Evolutionary conservation across 2,797 vertebrate species (phyloP), one percentile per base, ranked within the genome.

Genomic region (Saxicola maurus): DNA sequence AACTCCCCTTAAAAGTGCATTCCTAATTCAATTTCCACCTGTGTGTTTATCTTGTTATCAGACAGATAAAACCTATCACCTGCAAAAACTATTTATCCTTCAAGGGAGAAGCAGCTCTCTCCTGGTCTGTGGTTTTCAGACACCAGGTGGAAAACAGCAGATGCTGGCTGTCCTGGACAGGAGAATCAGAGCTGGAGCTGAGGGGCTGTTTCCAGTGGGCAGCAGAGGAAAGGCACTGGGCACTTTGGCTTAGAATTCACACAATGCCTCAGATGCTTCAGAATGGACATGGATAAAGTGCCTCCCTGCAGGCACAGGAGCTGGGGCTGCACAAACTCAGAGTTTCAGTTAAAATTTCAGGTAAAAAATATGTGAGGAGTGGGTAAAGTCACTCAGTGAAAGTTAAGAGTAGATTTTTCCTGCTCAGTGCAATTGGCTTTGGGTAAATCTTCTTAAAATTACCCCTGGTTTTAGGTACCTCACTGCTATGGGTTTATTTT

Each of bases 371-470:
- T 11, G 13, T 7, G 15, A 86, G 28, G 25, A 72, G 14, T 30
- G 43, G 76, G 17, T 16, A 6, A 74, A 78, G 37, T 31, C 2
- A 10, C 52, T 66, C 55, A 35, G 55, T 13, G 66, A 81, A 82
- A 73, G 64, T 56, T 55, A 43, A 23, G 52, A 67, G 74, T 46
- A 64, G 67, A 69, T 83, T 91, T 93, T 69, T 17, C 27, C 52
- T 53, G 11, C 35, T 84, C 48, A 35, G 18, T 30, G 45, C 56
- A 86, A 91, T 49, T 83, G 37, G 66, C 71, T 93, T 92, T 69
- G 31, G 30, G 52, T 51, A 89, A 87, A 86, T 81, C 86, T 86
- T 59, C 85, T 92, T 87, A 83, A 66, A 92, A 79, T 43, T 76
- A n/a, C 11, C 71, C 56, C 45, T 52, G 24, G 8, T 81, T 87